A percentile compares a stretch with the other conserved stretches of the same genome.
Evolutionary conservation across 2,113 vertebrate species (phyloP).

Genomic region (Heptranchias perlo): DNA sequence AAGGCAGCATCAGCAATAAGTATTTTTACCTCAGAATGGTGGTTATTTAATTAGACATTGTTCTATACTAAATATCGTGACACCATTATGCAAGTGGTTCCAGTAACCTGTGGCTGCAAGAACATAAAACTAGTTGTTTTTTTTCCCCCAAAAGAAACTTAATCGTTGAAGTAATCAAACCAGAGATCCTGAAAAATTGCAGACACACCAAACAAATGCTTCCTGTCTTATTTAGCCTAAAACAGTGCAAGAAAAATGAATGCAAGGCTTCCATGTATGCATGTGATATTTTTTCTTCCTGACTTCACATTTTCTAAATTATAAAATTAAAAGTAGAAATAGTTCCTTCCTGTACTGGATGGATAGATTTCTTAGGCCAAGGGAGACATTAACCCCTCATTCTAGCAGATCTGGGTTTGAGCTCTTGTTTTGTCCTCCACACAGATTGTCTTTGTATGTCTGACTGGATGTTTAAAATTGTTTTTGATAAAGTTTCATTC

Average conservation of each 20-base stretch:
- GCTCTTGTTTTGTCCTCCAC: neutral
- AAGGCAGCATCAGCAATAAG: neutral
- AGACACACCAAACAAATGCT: neutral
- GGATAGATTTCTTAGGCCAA: neutral
- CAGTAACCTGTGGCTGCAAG: neutral
- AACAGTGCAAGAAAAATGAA: neutral
- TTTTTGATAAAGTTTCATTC: neutral
- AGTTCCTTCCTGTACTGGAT: neutral
- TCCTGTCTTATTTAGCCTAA: neutral
- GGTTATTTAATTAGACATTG: neutral
- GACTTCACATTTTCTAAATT: neutral
- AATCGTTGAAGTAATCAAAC: neutral
- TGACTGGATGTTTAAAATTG: neutral
- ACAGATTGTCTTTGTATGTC: neutral
- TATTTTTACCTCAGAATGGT: neutral
- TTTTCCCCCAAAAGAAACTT: neutral
- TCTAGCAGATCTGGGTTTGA: neutral
- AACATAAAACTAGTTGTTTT: constrained; percentile 5
- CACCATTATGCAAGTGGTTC: neutral
- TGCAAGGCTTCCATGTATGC: neutral
- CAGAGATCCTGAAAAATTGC: neutral
- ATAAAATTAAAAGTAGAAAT: neutral
- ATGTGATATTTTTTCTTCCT: neutral
- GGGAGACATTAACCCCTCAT: neutral
- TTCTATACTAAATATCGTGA: neutral